A percentile compares a stretch with the other conserved stretches of the same genome.
These are phyloP conservation scores for Hesperophylax magnus DNA, from an alignment of 1,140 invertebrate genomes.

Conservation along the genomic window DNA sequence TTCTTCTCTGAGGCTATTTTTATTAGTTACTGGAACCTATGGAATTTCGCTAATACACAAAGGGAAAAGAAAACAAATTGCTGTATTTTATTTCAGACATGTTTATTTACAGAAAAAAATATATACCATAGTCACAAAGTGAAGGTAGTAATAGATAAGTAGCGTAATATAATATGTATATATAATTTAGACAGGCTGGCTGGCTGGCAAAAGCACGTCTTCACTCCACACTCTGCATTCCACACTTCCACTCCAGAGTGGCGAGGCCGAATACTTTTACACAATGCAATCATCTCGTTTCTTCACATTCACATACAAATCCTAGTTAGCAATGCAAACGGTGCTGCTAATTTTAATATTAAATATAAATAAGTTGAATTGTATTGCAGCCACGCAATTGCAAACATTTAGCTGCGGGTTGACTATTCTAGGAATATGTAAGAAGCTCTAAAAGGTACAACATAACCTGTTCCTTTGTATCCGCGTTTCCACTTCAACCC, in stretches of 20 bases:
- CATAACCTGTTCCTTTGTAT: neutral
- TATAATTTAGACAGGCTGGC: constrained; percentile 51
- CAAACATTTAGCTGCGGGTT: constrained; percentile 41
- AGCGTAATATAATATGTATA: constrained; percentile 48
- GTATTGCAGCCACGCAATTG: constrained; percentile 31
- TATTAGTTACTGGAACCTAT: no score
- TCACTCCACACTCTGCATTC: neutral
- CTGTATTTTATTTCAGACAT: constrained; percentile 49
- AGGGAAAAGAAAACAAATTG: neutral
- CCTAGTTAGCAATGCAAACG: constrained; percentile 52
- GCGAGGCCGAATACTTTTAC: constrained; percentile 8
- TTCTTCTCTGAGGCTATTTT: no score
- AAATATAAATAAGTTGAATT: constrained; percentile 46
- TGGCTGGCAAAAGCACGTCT: constrained; percentile 46
- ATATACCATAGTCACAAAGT: constrained; percentile 56
- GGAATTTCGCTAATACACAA: neutral
- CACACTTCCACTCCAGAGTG: neutral
- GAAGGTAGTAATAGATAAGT: constrained; percentile 54
- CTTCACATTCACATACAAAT: constrained; percentile 38
- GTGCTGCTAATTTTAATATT: constrained; percentile 48
- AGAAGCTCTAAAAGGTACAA: constrained; percentile 40
- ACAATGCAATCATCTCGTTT: neutral
- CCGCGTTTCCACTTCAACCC: neutral
- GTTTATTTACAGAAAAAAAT: constrained; percentile 58
- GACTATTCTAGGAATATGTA: constrained; percentile 38